Percentiles rank a stretch among this genome's conserved stretches.
These are phyloP conservation scores for Scomber scombrus DNA, from an alignment of 2,113 vertebrate genomes.

Conservation along the genomic window DNA sequence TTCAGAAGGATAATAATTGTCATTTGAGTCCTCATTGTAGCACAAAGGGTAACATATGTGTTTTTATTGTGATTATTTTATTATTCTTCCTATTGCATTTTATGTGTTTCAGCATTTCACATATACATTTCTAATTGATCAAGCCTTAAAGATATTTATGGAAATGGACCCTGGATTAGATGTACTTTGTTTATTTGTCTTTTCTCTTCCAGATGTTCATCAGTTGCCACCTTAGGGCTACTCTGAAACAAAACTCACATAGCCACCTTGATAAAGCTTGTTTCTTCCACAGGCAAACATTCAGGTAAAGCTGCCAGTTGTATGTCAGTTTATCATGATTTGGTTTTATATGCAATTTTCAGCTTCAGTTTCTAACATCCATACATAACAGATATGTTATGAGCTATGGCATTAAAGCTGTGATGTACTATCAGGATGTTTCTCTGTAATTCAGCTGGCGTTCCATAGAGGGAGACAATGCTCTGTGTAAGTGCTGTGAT, in stretches of 20 bases:
- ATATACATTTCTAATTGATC: neutral
- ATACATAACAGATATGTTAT: neutral
- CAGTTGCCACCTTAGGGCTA: constrained; percentile 63
- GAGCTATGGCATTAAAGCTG: neutral
- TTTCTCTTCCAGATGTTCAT: constrained; percentile 65
- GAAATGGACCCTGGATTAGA: neutral
- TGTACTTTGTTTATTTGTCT: neutral
- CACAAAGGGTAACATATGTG: neutral
- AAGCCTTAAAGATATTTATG: neutral
- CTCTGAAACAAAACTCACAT: constrained; percentile 16
- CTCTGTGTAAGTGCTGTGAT: constrained; percentile 66
- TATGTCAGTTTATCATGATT: neutral
- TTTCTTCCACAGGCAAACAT: constrained; percentile 61
- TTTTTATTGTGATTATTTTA: neutral
- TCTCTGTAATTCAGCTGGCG: constrained; percentile 63
- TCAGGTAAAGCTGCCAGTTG: constrained; percentile 43
- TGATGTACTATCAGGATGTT: neutral
- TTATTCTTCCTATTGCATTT: neutral
- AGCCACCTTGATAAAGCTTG: constrained; percentile 57
- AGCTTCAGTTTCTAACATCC: neutral
- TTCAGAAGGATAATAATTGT: neutral
- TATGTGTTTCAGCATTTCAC: neutral
- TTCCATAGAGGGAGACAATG: constrained; percentile 57
- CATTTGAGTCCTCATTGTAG: neutral
- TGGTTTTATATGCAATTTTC: neutral